These are phyloP conservation scores for Calliopsis andreniformis DNA, from an alignment of 1,140 invertebrate species.

Conservation along the genomic window DNA sequence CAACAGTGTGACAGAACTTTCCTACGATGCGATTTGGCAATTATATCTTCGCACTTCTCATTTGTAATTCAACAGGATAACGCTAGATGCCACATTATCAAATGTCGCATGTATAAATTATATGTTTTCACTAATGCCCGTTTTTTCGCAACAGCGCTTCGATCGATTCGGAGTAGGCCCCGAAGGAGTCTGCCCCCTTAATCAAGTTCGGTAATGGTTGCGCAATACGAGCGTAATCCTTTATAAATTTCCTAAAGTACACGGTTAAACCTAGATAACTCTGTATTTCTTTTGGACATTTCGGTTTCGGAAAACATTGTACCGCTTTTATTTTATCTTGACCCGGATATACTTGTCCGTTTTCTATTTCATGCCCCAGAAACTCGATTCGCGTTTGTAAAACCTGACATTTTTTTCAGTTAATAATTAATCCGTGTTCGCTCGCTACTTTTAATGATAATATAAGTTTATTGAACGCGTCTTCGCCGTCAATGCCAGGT, in stretches of 20 bases:
- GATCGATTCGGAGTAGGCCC: no score
- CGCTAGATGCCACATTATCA: no score
- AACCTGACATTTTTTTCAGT: slow-evolving; percentile 62
- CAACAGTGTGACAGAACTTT: no score
- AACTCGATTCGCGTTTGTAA: neutral
- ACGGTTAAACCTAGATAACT: neutral
- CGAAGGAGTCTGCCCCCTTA: no score
- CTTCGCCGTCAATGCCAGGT: neutral
- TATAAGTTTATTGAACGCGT: neutral
- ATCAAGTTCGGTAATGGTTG: neutral
- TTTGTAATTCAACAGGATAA: no score
- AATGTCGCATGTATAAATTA: no score
- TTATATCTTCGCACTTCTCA: no score
- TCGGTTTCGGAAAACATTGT: neutral
- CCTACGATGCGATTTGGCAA: no score
- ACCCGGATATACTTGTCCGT: neutral
- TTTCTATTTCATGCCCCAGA: slow-evolving; percentile 1
- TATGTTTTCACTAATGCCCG: no score
- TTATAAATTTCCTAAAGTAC: slow-evolving; percentile 2
- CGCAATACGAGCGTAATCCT: neutral
- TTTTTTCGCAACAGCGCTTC: no score
- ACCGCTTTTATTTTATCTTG: neutral
- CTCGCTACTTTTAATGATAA: slow-evolving; percentile 2
- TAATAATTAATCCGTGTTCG: neutral
- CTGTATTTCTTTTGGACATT: neutral